These are phyloP conservation scores for Metalampra italica DNA, from an alignment of 2,888 invertebrate species.

Conservation along the genomic window DNA sequence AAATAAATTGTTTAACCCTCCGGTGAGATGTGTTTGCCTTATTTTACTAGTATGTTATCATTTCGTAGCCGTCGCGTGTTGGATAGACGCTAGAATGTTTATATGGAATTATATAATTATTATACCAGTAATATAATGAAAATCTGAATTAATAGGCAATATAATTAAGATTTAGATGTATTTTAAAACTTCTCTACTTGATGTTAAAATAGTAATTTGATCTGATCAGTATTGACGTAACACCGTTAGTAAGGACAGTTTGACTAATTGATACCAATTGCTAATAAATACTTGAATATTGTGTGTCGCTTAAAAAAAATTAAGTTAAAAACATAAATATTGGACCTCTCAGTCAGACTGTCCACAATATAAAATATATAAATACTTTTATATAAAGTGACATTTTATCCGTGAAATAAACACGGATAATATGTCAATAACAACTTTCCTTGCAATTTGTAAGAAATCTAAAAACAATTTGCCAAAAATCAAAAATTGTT, in stretches of 20 bases:
- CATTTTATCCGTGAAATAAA: too few species aligned
- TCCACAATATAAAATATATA: too few species aligned
- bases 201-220: constrained; percentile 39
- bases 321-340: background rate
- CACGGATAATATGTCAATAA: too few species aligned
- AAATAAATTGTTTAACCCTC: constrained; percentile 68
- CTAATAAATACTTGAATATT: too few species aligned
- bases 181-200: constrained; percentile 46
- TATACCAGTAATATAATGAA: constrained; percentile 8
- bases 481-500: too few species aligned
- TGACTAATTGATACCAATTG: constrained; percentile 5
- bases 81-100: constrained; percentile 44
- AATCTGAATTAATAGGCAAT: constrained; percentile 39
- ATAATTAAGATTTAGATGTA: constrained; percentile 36
- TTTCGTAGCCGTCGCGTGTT: constrained; percentile 45
- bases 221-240: constrained; percentile 35
- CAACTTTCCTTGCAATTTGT: too few species aligned
- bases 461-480: too few species aligned
- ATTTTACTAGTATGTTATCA: constrained; percentile 64
- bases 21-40: constrained; percentile 68
- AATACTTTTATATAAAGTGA: too few species aligned
- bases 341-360: too few species aligned
- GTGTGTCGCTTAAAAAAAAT: too few species aligned
- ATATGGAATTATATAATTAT: constrained; percentile 21
- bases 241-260: constrained; percentile 21